These are phyloP conservation scores for Bombylius major DNA, from an alignment of 2,888 invertebrate genomes.

Conservation along the genomic window DNA sequence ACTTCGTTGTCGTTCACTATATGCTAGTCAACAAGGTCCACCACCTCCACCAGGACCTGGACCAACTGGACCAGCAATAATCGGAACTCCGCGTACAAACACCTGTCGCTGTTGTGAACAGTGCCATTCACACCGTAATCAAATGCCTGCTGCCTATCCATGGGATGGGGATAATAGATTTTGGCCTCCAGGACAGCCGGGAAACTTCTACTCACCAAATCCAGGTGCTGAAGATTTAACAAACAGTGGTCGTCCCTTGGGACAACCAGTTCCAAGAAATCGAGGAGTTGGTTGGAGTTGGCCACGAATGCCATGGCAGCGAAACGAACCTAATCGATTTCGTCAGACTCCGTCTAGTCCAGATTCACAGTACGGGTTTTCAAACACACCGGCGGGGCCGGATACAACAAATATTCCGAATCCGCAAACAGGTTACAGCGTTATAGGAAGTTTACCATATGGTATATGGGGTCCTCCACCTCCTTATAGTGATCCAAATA, in stretches of 20 bases:
- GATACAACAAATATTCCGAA: conserved; percentile 20
- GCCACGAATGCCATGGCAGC: conserved; percentile 60
- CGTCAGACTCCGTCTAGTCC: conserved; percentile 58
- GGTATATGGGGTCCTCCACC: conserved; percentile 80
- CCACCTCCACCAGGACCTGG: conserved; percentile 16
- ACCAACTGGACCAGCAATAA: conserved; percentile 33
- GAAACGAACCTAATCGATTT: conserved; percentile 40
- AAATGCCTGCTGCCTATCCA: conserved; percentile 43
- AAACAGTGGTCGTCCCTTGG: conserved; percentile 24
- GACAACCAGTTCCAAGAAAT: conserved; percentile 21
- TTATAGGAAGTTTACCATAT: conserved; percentile 43
- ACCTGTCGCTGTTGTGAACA: conserved; percentile 60
- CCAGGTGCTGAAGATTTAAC: conserved; percentile 46
- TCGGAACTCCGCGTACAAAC: conserved; percentile 30
- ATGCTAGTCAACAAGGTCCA: conserved; percentile 38
- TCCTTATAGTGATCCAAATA: conserved; percentile 72
- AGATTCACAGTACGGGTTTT: conserved; percentile 73
- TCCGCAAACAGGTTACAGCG: conserved; percentile 40
- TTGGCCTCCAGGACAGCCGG: conserved; percentile 51
- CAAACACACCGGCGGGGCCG: conserved; percentile 29
- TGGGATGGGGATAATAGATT: conserved; percentile 44
- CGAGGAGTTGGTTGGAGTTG: conserved; percentile 47
- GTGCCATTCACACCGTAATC: conserved; percentile 45
- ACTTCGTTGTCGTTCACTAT: conserved; percentile 66
- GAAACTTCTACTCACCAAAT: conserved; percentile 75